Evolutionary conservation across 1,140 invertebrate species (phyloP).

Genomic region (Pachyrhynchus sulphureomaculatus): DNA sequence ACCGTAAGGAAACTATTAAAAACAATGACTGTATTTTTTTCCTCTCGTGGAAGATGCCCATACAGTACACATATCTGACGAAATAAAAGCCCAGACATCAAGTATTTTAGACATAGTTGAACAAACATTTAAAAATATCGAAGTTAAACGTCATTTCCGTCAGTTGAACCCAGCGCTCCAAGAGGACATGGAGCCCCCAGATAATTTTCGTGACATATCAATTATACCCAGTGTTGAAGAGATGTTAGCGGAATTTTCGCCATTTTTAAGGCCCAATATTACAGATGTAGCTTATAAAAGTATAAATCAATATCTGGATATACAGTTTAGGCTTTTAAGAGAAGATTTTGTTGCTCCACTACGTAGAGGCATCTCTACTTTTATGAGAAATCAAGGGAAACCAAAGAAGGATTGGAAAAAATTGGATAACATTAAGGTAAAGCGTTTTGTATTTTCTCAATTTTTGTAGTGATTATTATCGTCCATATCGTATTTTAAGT

Average conservation of each 20-base stretch:
- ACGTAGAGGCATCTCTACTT: conserved; percentile 56
- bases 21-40: conserved; percentile 46
- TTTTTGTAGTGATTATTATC: too few relatives aligned
- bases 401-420: conserved; percentile 52
- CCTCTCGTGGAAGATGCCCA: conserved; percentile 48
- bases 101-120: conserved; percentile 46
- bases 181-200: conserved; percentile 49
- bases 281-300: conserved; percentile 61
- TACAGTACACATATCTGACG: conserved; percentile 45
- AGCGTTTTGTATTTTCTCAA: too few relatives aligned
- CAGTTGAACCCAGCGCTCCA: neutral
- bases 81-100: conserved; percentile 42
- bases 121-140: conserved; percentile 40
- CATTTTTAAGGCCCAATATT: conserved; percentile 62
- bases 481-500: too few relatives aligned
- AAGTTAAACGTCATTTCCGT: conserved; percentile 28
- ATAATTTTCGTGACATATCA: conserved; percentile 53
- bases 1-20: conserved; percentile 50
- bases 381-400: conserved; percentile 57
- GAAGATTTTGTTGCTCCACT: conserved; percentile 72
- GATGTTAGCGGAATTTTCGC: conserved; percentile 48
- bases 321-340: conserved; percentile 69
- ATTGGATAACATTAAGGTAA: conserved; percentile 6
- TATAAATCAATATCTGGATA: conserved; percentile 73
- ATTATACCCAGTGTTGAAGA: conserved; percentile 52